phyloP scores from a whole-genome alignment of 2,888 invertebrate species.

The Rugalucina vietnamica region DNA sequence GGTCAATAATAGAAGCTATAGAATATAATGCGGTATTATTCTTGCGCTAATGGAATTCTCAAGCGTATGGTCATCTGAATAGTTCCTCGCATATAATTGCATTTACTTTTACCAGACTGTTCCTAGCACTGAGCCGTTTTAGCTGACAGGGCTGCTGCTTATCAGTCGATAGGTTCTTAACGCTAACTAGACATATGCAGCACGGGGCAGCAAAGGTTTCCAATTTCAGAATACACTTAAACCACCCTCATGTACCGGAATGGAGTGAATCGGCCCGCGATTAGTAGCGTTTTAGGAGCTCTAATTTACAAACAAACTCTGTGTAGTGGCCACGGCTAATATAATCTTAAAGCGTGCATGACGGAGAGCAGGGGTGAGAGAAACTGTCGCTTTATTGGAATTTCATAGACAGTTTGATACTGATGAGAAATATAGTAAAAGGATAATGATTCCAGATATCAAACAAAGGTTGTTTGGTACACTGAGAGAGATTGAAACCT shows the following conservation, averaged over 20 bases:
- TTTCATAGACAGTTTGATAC: slow-evolving; percentile 57
- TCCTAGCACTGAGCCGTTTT: too few relatives aligned
- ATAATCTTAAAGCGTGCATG: slow-evolving; percentile 14
- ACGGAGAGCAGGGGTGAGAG: slow-evolving; percentile 23
- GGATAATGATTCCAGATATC: neutral
- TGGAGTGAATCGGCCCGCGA: neutral
- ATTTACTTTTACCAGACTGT: too few relatives aligned
- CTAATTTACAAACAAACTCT: slow-evolving; percentile 26
- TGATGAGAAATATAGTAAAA: neutral
- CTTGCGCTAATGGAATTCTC: too few relatives aligned
- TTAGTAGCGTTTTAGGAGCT: neutral
- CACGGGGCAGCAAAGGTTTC: neutral
- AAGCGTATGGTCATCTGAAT: too few relatives aligned
- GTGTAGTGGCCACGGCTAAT: slow-evolving; percentile 34
- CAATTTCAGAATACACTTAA: neutral
- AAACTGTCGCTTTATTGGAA: slow-evolving; percentile 12
- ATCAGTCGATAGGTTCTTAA: too few relatives aligned
- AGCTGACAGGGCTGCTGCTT: too few relatives aligned
- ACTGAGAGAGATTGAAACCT: neutral
- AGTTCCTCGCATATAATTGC: too few relatives aligned
- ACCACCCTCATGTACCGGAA: neutral
- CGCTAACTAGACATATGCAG: neutral
- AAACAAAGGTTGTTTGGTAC: neutral
- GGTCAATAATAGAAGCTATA: too few relatives aligned
- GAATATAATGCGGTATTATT: too few relatives aligned